Evolutionary conservation across 2,888 invertebrate genomes (phyloP).

Genomic region (Crematogaster levior): DNA sequence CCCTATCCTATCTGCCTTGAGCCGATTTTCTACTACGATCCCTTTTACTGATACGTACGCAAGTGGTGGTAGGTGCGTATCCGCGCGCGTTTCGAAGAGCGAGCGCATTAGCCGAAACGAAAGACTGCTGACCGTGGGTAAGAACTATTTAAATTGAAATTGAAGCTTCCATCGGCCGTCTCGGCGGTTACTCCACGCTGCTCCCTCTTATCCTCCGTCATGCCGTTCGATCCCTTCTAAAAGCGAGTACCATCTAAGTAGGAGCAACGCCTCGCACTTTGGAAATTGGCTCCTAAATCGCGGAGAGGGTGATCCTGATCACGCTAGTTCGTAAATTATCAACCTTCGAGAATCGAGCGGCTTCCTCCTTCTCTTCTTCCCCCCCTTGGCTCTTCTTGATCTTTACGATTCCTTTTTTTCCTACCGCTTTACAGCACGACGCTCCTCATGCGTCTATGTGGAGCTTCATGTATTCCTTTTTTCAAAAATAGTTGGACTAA

Average conservation of each 20-base stretch:
- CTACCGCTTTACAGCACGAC: not conserved
- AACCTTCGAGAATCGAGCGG: slow-evolving; percentile 68
- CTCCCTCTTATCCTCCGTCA: slow-evolving; percentile 63
- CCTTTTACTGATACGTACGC: slow-evolving; percentile 28
- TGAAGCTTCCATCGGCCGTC: slow-evolving; percentile 71
- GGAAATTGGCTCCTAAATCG: slow-evolving; percentile 83
- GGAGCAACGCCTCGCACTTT: slow-evolving; percentile 82
- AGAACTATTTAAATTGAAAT: slow-evolving; percentile 83
- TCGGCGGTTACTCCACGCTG: slow-evolving; percentile 36
- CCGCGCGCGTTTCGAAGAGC: not conserved
- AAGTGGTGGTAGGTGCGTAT: slow-evolving; percentile 30
- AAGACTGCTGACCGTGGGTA: slow-evolving; percentile 64
- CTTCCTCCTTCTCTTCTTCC: slow-evolving; percentile 38
- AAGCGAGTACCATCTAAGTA: slow-evolving; percentile 77
- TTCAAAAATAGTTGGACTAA: not conserved
- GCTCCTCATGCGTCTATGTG: not conserved
- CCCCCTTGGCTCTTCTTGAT: slow-evolving; percentile 36
- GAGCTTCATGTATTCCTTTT: not conserved
- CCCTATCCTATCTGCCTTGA: not conserved
- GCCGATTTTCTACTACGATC: slow-evolving; percentile 4
- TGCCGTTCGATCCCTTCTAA: slow-evolving; percentile 73
- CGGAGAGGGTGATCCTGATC: slow-evolving; percentile 79
- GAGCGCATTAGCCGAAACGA: slow-evolving; percentile 51
- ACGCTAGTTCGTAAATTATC: slow-evolving; percentile 81
- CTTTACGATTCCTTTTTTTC: slow-evolving; percentile 19